Conservation (phyloP, 1,140 invertebrate genomes). For the Archivesica marissinica region DNA sequence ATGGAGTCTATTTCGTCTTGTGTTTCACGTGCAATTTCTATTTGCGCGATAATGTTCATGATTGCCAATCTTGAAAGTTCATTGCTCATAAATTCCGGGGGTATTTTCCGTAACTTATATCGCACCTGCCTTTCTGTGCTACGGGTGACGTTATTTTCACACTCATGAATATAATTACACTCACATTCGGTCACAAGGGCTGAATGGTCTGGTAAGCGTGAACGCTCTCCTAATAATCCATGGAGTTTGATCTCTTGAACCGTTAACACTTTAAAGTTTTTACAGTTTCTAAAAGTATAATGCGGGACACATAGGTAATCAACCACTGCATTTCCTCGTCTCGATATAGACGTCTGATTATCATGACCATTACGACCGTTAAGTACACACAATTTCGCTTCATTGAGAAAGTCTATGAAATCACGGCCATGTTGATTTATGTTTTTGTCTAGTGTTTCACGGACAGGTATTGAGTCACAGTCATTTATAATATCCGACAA, state of each 20-base stretch:
- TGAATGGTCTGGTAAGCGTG: constrained; percentile 59
- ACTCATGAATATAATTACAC: too few relatives aligned
- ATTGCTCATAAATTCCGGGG: constrained; percentile 9
- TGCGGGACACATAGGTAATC: constrained; percentile 66
- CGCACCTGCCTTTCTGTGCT: not conserved
- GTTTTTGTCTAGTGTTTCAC: constrained; percentile 38
- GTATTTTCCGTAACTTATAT: not conserved
- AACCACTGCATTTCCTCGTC: constrained; percentile 59
- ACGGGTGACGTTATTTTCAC: not conserved
- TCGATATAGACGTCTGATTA: constrained; percentile 47
- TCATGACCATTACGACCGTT: constrained; percentile 25
- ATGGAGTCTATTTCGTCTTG: not conserved
- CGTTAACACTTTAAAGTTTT: constrained; percentile 47
- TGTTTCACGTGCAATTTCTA: not conserved
- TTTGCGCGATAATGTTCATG: not conserved
- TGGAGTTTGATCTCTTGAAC: constrained; percentile 48
- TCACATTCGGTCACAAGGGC: constrained; percentile 7
- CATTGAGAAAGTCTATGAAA: constrained; percentile 60
- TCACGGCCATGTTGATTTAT: constrained; percentile 61
- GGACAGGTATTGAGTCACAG: not conserved
- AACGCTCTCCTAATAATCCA: constrained; percentile 47
- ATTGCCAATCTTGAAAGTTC: not conserved
- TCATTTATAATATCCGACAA: constrained; percentile 1
- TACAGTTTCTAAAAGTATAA: constrained; percentile 25
- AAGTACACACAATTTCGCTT: constrained; percentile 60